Conservation (phyloP, 2,113 vertebrate genomes). For the Psammodynastes pulverulentus region DNA sequence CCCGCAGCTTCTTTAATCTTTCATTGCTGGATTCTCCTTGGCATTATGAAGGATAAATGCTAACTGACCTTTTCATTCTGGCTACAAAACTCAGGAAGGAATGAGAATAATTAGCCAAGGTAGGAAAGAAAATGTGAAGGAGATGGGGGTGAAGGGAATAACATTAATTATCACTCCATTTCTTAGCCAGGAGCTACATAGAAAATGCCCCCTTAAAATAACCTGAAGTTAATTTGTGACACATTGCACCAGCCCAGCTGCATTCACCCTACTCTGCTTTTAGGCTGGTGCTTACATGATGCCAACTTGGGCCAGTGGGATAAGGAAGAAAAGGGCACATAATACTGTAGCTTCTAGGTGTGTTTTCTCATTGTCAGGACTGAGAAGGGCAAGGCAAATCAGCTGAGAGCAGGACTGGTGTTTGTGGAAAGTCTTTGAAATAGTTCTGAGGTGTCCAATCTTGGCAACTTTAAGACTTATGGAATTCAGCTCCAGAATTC, state of each 20-base stretch:
- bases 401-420: not conserved
- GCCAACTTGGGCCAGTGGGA: slow-evolving; percentile 1
- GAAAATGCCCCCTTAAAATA: not conserved
- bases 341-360: not conserved
- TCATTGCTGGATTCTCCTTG: not conserved
- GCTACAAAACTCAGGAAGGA: not conserved
- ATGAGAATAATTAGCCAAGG: slow-evolving; percentile 2
- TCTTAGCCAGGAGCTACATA: slow-evolving; percentile 7
- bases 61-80: not conserved
- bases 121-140: not conserved
- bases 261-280: not conserved
- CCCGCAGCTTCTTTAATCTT: not conserved
- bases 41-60: not conserved
- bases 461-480: not conserved
- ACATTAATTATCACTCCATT: not conserved
- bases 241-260: slow-evolving; percentile 14
- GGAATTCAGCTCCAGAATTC: not conserved
- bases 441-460: not conserved
- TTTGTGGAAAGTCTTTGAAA: not conserved
- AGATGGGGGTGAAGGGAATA: not conserved
- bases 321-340: not conserved
- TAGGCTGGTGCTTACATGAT: not conserved
- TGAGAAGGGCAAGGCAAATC: not conserved
- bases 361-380: not conserved
- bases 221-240: slow-evolving; percentile 29